Evolutionary conservation across 2,888 invertebrate genomes (phyloP), one percentile per base, ranked within the genome.

Genomic region (Sminthurides aquaticus): DNA sequence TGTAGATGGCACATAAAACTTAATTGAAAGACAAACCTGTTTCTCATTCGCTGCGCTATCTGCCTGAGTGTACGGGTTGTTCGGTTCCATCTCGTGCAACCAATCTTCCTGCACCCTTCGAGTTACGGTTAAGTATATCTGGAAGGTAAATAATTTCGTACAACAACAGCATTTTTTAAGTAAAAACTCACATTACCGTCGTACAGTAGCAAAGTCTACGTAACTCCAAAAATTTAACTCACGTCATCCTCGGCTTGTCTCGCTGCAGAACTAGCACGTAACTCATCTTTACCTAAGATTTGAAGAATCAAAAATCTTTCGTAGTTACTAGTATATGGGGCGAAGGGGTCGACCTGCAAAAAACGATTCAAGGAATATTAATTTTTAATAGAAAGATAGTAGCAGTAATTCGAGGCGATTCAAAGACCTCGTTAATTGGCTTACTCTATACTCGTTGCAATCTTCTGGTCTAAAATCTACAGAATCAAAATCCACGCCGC

Each of bases 81-180:
- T 70, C 1, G 69, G 70, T 34, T 71, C 68, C 61, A 73, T 69
- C 54, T 71, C 67, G 60, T 74, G 71, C 18, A 43, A 60, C 71
- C 71, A 74, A 57, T 74, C 71, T 62, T 74, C 74, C 48, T 71
- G 71, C 1, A 74, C 68, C 26, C 74, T 43, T 25, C 65, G 61
- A 3, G 58, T 69, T 1, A 74, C 74, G 0, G 72, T 74, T 18
- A 67, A 43, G 49, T 63, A 71, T n/a, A 71, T 62, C 70, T 70
- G 29, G 22, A 63, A 56, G 25, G 8, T 43, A 43, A 43, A 43
- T 15, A 15, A 43, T 43, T 43, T 8, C 48, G 8, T 43, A 43
- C 11, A n/a, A 29, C 15, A 20, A 56, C 18, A 8, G 11, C 5
- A 56, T 56, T 56, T 20, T 28, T 29, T 60, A 11, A 27, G 43